These are phyloP conservation scores for Rhodophaea formosa DNA, from an alignment of 2,888 invertebrate genomes.

Conservation along the genomic window DNA sequence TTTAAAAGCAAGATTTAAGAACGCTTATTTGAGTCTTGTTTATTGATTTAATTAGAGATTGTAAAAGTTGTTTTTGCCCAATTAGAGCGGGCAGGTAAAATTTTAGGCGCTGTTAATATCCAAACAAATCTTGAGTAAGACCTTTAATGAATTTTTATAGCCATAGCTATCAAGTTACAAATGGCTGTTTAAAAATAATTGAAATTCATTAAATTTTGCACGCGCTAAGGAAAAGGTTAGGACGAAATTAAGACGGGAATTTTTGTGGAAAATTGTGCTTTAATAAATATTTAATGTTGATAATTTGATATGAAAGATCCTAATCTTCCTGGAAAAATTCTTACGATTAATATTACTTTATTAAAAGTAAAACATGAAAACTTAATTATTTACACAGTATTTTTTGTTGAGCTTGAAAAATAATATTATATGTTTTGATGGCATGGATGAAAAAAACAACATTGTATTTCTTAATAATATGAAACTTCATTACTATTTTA, in stretches of 20 bases:
- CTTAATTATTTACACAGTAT: no score
- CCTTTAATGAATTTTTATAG: conserved; percentile 26
- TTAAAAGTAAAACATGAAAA: no score
- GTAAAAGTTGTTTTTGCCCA: conserved; percentile 22
- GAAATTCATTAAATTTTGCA: conserved; percentile 16
- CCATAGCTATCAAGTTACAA: conserved; percentile 17
- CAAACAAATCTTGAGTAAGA: conserved; percentile 22
- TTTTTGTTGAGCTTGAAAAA: no score
- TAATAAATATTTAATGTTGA: neutral
- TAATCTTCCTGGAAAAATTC: no score
- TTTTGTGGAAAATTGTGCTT: neutral
- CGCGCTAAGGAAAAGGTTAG: neutral
- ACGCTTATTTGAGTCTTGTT: conserved; percentile 12
- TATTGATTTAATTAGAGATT: conserved; percentile 21
- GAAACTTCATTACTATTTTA: no score
- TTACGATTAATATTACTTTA: no score
- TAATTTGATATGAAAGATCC: neutral
- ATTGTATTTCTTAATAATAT: no score
- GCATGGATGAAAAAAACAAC: no score
- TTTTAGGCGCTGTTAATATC: conserved; percentile 26
- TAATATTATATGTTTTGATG: no score
- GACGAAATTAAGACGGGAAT: neutral
- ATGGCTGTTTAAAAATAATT: conserved; percentile 21
- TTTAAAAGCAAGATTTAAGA: conserved; percentile 1
- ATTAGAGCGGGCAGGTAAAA: conserved; percentile 26